Conservation (phyloP, 2,113 vertebrate genomes). For the Malaclemys terrapin region DNA sequence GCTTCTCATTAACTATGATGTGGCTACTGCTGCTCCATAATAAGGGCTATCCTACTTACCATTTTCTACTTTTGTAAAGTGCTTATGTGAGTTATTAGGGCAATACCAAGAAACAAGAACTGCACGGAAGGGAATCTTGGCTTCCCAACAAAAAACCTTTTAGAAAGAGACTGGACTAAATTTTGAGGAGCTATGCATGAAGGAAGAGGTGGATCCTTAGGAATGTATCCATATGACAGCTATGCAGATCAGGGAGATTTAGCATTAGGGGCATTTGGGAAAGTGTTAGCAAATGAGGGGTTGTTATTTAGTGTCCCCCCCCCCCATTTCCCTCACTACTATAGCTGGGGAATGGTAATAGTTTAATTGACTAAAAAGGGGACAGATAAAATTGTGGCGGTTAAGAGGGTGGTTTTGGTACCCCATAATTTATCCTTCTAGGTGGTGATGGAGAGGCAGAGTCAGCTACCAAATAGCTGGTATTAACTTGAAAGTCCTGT, state of each 20-base stretch:
- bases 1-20: not conserved
- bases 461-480: not conserved
- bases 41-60: not conserved
- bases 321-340: not conserved
- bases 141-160: not conserved
- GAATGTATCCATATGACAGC: not conserved
- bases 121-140: not conserved
- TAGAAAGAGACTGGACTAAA: not conserved
- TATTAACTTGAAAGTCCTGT: no score
- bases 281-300: not conserved
- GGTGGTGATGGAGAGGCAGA: not conserved
- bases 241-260: not conserved
- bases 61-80: not conserved
- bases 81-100: not conserved
- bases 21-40: not conserved
- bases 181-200: not conserved
- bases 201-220: not conserved
- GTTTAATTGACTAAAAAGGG: not conserved
- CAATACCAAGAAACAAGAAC: not conserved
- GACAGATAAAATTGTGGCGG: not conserved
- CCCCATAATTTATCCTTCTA: not conserved
- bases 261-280: not conserved
- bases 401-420: not conserved
- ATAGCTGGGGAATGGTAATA: not conserved
- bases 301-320: not conserved